phyloP scores from a whole-genome alignment of 2,888 invertebrate genomes.

The Prenolepis imparis region DNA sequence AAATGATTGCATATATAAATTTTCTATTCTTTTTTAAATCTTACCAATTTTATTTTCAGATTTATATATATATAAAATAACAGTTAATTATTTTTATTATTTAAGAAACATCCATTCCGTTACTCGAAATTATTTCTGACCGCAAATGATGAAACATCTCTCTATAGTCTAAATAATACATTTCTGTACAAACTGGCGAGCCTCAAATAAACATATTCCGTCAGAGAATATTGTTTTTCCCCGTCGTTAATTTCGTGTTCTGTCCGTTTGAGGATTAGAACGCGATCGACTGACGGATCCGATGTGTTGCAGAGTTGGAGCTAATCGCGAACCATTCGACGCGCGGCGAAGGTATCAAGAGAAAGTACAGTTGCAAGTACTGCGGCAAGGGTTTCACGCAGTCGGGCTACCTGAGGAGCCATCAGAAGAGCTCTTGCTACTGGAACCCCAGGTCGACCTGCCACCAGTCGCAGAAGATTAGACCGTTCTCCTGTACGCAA shows the following conservation, averaged over 20 bases:
- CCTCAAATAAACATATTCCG: conserved; percentile 13
- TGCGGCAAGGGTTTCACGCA: conserved; percentile 74
- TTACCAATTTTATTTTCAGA: neutral
- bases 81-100: neutral
- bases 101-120: neutral
- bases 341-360: conserved; percentile 66
- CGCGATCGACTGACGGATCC: conserved; percentile 56
- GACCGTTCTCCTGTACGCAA: conserved; percentile 76
- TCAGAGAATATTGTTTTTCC: conserved; percentile 9
- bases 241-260: neutral
- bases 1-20: neutral
- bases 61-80: neutral
- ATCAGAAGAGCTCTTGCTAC: conserved; percentile 72
- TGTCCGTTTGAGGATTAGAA: neutral
- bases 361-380: conserved; percentile 74
- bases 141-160: conserved; percentile 30
- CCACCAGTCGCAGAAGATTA: conserved; percentile 69
- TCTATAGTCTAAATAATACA: neutral
- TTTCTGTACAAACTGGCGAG: neutral
- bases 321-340: conserved; percentile 52
- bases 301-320: conserved; percentile 71
- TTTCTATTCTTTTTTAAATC: neutral
- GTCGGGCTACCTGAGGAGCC: conserved; percentile 69
- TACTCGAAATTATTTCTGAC: neutral
- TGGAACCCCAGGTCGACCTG: conserved; percentile 72